These are phyloP conservation scores for Elaeidobius kamerunicus DNA, from an alignment of 2,888 invertebrate species.

Conservation along the genomic window DNA sequence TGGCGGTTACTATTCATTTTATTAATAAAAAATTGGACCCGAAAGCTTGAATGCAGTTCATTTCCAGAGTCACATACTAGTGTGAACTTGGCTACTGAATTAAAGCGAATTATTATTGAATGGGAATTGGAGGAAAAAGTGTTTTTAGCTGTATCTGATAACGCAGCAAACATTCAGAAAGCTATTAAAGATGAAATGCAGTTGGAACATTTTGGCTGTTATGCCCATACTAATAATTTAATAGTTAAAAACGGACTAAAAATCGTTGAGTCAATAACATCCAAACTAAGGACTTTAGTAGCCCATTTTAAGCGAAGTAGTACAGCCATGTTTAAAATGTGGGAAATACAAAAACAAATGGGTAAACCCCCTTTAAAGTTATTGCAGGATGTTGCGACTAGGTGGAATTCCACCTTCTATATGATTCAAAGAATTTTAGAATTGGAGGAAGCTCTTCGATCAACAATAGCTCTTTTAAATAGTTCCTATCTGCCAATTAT, in stretches of 20 bases:
- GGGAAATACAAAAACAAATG: constrained; percentile 33
- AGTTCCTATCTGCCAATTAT: constrained; percentile 17
- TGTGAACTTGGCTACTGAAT: constrained; percentile 34
- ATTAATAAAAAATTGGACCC: not conserved
- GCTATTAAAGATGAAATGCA: constrained; percentile 1
- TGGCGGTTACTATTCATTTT: constrained; percentile 13
- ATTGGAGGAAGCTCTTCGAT: constrained; percentile 20
- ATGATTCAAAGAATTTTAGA: constrained; percentile 25
- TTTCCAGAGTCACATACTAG: constrained; percentile 34
- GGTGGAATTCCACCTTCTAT: constrained; percentile 29
- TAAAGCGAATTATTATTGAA: constrained; percentile 19
- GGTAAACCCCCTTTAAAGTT: constrained; percentile 21
- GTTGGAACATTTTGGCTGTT: constrained; percentile 8
- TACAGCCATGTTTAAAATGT: constrained; percentile 36
- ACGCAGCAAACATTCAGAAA: constrained; percentile 13
- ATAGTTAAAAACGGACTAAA: constrained; percentile 1
- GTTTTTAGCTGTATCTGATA: constrained; percentile 3
- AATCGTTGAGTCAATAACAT: not conserved
- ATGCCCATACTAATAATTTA: constrained; percentile 11
- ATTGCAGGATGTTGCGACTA: constrained; percentile 22
- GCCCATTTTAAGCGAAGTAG: constrained; percentile 14
- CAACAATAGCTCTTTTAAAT: constrained; percentile 22
- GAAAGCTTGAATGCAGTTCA: constrained; percentile 21
- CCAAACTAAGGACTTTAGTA: constrained; percentile 4
- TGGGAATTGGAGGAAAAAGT: constrained; percentile 5